phyloP scores from a whole-genome alignment of 2,797 vertebrate species.

The Cossypha caffra region DNA sequence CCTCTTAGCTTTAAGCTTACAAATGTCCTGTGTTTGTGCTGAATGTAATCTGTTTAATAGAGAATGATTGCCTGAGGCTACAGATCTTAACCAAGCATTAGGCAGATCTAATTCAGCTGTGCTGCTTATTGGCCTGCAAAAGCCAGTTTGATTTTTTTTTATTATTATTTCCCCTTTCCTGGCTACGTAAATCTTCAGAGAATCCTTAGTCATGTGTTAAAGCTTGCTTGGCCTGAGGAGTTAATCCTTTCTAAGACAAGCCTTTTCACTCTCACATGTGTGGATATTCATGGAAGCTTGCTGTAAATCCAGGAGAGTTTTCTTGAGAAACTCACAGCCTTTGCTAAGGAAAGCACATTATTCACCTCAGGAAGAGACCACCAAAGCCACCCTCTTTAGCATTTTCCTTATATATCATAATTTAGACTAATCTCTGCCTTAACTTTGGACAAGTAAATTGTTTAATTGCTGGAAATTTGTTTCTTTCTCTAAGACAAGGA shows the following conservation, averaged over 20 bases:
- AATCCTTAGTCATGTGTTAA: conserved; percentile 32
- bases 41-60: conserved; percentile 35
- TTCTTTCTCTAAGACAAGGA: not conserved
- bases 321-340: not conserved
- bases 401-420: not conserved
- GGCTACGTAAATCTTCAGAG: conserved; percentile 12
- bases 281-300: not conserved
- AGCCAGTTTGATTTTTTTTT: not conserved
- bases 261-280: not conserved
- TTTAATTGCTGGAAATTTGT: not conserved
- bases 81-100: conserved; percentile 9
- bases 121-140: not conserved
- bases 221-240: conserved; percentile 20
- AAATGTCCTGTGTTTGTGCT: not conserved
- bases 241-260: conserved; percentile 44
- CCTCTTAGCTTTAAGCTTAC: not conserved
- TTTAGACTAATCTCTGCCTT: not conserved
- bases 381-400: not conserved
- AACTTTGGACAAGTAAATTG: not conserved
- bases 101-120: not conserved
- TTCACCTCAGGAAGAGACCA: not conserved
- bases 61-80: conserved; percentile 22
- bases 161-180: not conserved
- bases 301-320: not conserved
- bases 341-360: not conserved